Evolutionary conservation across 2,888 invertebrate genomes (phyloP), one percentile per base, ranked within the genome.

Genomic region (Embidobia sp.): DNA sequence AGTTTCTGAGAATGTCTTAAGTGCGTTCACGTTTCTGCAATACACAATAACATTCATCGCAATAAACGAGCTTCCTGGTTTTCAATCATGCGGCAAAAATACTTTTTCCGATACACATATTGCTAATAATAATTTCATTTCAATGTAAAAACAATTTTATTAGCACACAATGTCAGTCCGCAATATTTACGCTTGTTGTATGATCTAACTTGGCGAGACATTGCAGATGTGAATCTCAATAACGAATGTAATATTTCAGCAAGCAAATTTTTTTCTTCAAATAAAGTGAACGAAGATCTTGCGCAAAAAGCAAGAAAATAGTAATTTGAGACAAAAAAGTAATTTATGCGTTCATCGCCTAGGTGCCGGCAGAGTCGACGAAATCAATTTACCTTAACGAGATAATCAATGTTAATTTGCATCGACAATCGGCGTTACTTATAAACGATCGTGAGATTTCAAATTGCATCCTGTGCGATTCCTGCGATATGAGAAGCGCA

Each of bases 381-480:
- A 63, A 75, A 70, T 70, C 64, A 76, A 76, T 76, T 76, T 63
- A 59, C 63, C 31, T 64, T 76, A 76, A 76, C 69, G 70, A 70
- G 76, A 70, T 76, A 70, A 76, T 76, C 70, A 70, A 55, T 33
- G 69, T 57, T 63, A 69, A 76, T 76, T 76, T 70, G 48, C 70
- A 70, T 76, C 49, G 59, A 46, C 40, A 67, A 76, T 63, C 44
- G 61, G 69, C 44, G 57, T 63, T 63, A 49, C 55, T 61, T 59
- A 67, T 37, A 61, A 18, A 18, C 48, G 55, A 67, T 75, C 57
- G 63, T 51, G 55, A 51, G 67, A 75, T 75, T 75, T 66, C 33
- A 75, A 67, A 67, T 75, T 67, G 44, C 63, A 69, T 76, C 48
- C 61, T 63, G 49, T 31, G 64, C 19, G 55, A 63, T 63, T 61